Evolutionary conservation across 2,797 vertebrate species (phyloP), one percentile per base, ranked within the genome.

Genomic region (Sebastes trivittatus): DNA sequence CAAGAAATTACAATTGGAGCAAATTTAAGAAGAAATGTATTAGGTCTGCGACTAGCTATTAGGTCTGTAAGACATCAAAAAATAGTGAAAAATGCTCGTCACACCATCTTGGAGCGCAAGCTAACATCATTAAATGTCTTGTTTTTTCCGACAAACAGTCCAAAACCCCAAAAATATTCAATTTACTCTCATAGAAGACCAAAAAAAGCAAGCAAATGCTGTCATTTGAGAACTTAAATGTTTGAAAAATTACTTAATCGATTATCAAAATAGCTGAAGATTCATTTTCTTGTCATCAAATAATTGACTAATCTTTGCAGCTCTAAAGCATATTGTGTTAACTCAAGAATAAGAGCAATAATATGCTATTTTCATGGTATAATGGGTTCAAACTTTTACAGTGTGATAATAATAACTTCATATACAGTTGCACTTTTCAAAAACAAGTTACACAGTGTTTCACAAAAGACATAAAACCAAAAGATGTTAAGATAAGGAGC

Each of bases 401-500:
- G 0, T 38, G 0, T 38, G 0, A 38, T 38, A 38, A 38, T 38
- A 38, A 38, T 38, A 38, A 38, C 36, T 38, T 38, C 1, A 38
- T 38, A 38, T 13, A 38, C 36, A 36, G 36, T 36, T 36, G 36
- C 36, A 36, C 36, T 36, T 13, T 36, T 36, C 36, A 38, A 38
- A 38, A 38, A 38, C 36, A 38, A 38, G 11, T 38, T 38, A 38
- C 11, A 38, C 11, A 13, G 36, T 38, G 36, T 38, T 13, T 38
- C 36, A 38, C 36, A 38, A 13, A 38, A 38, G 36, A 38, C 11
- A 38, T 38, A 13, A 38, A 38, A 38, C 4, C 36, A 38, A 38
- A 38, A 5, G 0, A 5, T 38, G 36, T 0, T 38, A 13, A 38
- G 36, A 38, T 38, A 38, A 38, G 36, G 36, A 38, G 11, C 0